Conservation (phyloP, 2,888 invertebrate genomes). For the Euzetes globulus region DNA sequence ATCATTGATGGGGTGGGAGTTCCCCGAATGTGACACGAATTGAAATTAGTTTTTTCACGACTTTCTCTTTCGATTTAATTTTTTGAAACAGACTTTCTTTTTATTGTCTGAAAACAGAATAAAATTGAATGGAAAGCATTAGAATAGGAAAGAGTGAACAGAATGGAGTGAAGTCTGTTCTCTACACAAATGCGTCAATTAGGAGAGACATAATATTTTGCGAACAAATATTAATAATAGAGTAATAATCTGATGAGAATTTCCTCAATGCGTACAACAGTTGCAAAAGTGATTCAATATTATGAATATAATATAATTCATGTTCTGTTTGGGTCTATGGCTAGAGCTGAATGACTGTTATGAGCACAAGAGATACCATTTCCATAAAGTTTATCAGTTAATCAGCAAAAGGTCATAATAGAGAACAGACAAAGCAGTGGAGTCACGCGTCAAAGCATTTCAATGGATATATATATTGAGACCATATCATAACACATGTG, state of each 20-base stretch:
- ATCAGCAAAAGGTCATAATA: slow-evolving; percentile 26
- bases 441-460: slow-evolving; percentile 13
- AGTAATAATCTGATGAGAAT: slow-evolving; percentile 9
- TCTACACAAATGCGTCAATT: slow-evolving; percentile 4
- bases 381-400: slow-evolving; percentile 25
- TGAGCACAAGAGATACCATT: background rate
- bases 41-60: slow-evolving; percentile 1
- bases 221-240: slow-evolving; percentile 12
- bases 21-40: background rate
- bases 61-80: slow-evolving; percentile 5
- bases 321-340: background rate
- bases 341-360: background rate
- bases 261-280: slow-evolving; percentile 4
- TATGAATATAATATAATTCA: background rate
- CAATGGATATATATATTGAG: background rate
- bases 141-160: background rate
- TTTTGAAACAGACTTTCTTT: background rate
- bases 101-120: background rate
- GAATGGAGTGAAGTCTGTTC: background rate
- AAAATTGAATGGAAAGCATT: background rate
- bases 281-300: background rate
- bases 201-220: background rate
- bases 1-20: slow-evolving; percentile 13
- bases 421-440: slow-evolving; percentile 18
- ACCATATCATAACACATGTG: background rate